Conservation (phyloP, 2,113 vertebrate species). For the Casuarius casuarius region DNA sequence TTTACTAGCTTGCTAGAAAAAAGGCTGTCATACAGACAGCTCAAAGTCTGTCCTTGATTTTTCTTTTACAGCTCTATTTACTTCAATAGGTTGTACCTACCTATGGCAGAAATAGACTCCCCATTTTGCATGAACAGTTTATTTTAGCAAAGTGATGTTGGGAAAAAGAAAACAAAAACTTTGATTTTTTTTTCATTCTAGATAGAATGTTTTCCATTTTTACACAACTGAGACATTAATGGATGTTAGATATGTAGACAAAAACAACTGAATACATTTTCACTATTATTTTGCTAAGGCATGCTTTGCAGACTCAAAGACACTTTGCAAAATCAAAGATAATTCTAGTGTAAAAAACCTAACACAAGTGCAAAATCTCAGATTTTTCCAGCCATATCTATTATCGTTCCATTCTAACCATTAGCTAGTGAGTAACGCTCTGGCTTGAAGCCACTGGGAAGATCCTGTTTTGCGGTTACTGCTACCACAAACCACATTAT, state of each 20-base stretch:
- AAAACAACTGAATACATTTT: background rate
- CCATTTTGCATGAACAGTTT: background rate
- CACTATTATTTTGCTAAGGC: background rate
- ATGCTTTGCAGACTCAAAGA: background rate
- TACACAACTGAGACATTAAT: background rate
- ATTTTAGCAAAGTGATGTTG: background rate
- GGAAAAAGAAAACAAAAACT: background rate
- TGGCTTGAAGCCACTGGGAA: constrained; percentile 67
- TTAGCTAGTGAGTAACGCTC: constrained; percentile 68
- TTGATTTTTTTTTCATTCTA: background rate
- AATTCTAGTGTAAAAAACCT: background rate
- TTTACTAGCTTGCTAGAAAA: background rate
- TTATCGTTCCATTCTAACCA: constrained; percentile 68
- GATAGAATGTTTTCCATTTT: background rate
- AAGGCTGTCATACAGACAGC: background rate
- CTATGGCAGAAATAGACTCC: background rate
- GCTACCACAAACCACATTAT: constrained; percentile 77
- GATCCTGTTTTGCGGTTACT: constrained; percentile 78
- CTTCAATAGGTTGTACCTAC: background rate
- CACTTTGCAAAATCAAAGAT: background rate
- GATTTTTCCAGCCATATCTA: constrained; percentile 40
- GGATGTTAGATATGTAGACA: background rate
- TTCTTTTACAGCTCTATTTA: background rate
- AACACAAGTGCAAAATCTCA: constrained; percentile 30
- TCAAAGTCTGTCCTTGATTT: background rate